These are phyloP conservation scores for Drosophila takahashii DNA, from an alignment of 1,140 invertebrate species.

Conservation along the genomic window DNA sequence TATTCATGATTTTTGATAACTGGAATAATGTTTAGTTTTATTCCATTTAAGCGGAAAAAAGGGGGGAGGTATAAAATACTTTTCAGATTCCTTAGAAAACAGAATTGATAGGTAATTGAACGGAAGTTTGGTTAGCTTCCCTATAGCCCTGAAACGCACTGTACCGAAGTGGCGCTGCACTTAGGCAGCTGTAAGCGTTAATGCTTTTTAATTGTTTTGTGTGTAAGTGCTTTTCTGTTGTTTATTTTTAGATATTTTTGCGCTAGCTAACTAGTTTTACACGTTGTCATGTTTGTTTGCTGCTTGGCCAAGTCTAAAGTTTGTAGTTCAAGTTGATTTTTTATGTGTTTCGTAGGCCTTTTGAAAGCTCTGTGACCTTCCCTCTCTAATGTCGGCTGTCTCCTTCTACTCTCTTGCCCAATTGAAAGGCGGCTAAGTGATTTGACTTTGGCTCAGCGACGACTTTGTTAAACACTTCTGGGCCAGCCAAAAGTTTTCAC, in stretches of 20 bases:
- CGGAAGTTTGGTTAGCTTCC: not conserved
- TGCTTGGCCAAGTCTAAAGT: slow-evolving; percentile 72
- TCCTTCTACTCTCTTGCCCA: slow-evolving; percentile 23
- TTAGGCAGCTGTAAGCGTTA: slow-evolving; percentile 78
- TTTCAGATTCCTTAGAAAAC: not conserved
- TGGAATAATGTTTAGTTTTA: too few species aligned
- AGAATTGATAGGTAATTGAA: too few species aligned
- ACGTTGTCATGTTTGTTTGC: slow-evolving; percentile 57
- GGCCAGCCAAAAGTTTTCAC: slow-evolving; percentile 64
- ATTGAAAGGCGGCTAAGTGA: slow-evolving; percentile 57
- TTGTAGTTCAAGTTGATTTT: slow-evolving; percentile 75
- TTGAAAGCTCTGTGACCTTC: slow-evolving; percentile 74
- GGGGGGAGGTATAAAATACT: too few species aligned
- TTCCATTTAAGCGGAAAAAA: too few species aligned
- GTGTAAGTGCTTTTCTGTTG: slow-evolving; percentile 28
- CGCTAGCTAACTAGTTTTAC: slow-evolving; percentile 76
- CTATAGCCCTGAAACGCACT: slow-evolving; percentile 28
- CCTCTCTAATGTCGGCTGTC: slow-evolving; percentile 15
- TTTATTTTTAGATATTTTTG: slow-evolving; percentile 46
- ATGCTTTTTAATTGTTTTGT: slow-evolving; percentile 73
- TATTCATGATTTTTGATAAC: too few species aligned
- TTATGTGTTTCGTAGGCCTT: slow-evolving; percentile 63
- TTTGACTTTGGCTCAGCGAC: slow-evolving; percentile 72
- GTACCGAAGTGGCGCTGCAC: slow-evolving; percentile 55
- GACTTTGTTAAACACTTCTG: slow-evolving; percentile 53